Evolutionary conservation across 2,113 vertebrate species (phyloP).

Genomic region (Asarcornis scutulata): DNA sequence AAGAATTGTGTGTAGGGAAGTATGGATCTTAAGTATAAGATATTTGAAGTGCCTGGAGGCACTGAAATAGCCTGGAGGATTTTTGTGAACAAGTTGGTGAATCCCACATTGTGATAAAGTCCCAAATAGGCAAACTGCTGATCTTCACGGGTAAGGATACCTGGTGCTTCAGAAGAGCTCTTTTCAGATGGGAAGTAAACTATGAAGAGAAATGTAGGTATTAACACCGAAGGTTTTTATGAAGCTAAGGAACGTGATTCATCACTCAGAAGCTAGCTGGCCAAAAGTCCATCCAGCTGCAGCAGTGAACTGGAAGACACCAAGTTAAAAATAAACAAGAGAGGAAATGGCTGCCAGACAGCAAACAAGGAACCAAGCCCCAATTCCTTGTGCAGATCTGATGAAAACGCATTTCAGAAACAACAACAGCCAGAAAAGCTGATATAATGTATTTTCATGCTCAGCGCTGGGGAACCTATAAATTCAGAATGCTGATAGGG

Average conservation of each 20-base stretch:
- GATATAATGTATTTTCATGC: not conserved
- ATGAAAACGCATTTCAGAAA: not conserved
- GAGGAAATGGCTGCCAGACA: not conserved
- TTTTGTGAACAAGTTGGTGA: not conserved
- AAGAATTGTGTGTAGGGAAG: not conserved
- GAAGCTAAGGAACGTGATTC: not conserved
- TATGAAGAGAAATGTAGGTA: not conserved
- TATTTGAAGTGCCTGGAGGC: not conserved
- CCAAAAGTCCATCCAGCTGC: not conserved
- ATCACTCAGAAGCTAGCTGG: not conserved
- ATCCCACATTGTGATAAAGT: not conserved
- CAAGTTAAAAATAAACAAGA: constrained; percentile 6
- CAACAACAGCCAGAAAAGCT: not conserved
- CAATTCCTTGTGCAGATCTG: not conserved
- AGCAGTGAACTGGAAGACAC: not conserved
- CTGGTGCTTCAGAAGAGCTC: not conserved
- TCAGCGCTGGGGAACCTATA: not conserved
- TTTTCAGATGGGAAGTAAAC: not conserved
- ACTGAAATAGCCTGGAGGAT: not conserved
- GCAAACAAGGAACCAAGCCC: not conserved
- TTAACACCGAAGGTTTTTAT: not conserved
- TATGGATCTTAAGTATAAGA: not conserved
- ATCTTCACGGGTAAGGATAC: not conserved
- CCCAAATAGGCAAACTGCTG: not conserved
- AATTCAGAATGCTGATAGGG: not conserved